Conservation (phyloP, 2,888 invertebrate genomes). For the Macaria notata region DNA sequence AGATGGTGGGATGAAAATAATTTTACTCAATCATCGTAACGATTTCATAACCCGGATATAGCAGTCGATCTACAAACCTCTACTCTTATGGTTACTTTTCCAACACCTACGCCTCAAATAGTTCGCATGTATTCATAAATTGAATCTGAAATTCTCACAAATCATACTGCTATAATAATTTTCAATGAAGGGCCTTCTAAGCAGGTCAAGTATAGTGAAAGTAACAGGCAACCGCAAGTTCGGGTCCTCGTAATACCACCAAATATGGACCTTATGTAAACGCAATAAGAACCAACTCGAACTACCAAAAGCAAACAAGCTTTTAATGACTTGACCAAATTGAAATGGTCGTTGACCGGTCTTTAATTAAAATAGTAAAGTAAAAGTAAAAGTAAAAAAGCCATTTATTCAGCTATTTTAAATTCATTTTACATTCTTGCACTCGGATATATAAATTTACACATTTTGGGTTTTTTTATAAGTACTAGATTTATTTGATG, state of each 20-base stretch:
- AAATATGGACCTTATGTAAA: conserved; percentile 23
- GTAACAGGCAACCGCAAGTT: conserved; percentile 38
- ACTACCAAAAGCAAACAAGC: conserved; percentile 12
- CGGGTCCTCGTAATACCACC: conserved; percentile 10
- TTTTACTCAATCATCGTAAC: too few relatives aligned
- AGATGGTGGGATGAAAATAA: too few relatives aligned
- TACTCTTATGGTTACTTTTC: conserved; percentile 7
- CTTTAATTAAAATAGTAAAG: conserved; percentile 25
- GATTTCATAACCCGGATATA: not conserved
- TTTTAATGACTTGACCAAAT: conserved; percentile 26
- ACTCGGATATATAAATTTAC: too few relatives aligned
- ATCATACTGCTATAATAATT: conserved; percentile 36
- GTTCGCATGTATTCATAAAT: conserved; percentile 32
- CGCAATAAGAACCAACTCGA: conserved; percentile 17
- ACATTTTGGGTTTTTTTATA: too few relatives aligned
- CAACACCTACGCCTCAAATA: conserved; percentile 25
- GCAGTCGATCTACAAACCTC: not conserved
- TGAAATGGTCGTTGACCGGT: conserved; percentile 23
- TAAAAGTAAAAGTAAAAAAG: too few relatives aligned
- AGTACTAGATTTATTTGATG: too few relatives aligned
- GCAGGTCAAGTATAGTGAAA: conserved; percentile 62
- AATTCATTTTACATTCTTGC: too few relatives aligned
- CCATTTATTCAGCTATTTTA: too few relatives aligned
- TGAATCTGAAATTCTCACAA: conserved; percentile 33
- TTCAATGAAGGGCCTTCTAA: conserved; percentile 51